A percentile compares a stretch with the other conserved stretches of the same genome.
phyloP scores from a whole-genome alignment of 2,797 vertebrate species.

The Pseudocheirus occidentalis region DNA sequence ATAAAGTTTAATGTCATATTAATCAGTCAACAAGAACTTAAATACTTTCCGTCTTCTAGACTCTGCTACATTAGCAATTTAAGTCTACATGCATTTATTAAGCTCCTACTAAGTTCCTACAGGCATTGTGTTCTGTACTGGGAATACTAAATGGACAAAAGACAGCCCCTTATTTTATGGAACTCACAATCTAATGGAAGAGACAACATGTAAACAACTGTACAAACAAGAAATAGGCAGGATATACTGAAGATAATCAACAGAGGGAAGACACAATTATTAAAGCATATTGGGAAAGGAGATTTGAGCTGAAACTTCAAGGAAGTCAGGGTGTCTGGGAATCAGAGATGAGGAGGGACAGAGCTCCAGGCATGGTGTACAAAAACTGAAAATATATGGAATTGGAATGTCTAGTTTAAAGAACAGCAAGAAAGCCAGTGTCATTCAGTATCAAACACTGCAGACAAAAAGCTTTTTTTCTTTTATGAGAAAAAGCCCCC shows the following conservation, averaged over 20 bases:
- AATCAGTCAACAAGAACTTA: background rate
- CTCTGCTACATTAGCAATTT: background rate
- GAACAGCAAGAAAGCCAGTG: background rate
- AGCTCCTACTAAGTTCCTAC: background rate
- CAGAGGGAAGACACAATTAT: background rate
- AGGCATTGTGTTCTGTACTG: background rate
- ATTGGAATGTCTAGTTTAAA: background rate
- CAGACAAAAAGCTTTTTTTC: background rate
- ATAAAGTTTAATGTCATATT: background rate
- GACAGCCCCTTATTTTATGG: background rate
- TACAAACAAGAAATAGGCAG: background rate
- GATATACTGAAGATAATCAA: background rate
- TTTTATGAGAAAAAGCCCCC: background rate
- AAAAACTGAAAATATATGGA: background rate
- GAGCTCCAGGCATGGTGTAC: background rate
- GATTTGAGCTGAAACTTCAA: background rate
- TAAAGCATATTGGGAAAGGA: background rate
- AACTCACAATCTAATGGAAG: background rate
- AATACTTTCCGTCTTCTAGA: background rate
- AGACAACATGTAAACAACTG: background rate
- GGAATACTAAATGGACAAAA: background rate
- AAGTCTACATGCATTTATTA: background rate
- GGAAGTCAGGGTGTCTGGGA: background rate
- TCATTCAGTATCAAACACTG: background rate
- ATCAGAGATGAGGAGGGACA: background rate